phyloP scores from a whole-genome alignment of 2,797 vertebrate genomes.

The Squalus acanthias region DNA sequence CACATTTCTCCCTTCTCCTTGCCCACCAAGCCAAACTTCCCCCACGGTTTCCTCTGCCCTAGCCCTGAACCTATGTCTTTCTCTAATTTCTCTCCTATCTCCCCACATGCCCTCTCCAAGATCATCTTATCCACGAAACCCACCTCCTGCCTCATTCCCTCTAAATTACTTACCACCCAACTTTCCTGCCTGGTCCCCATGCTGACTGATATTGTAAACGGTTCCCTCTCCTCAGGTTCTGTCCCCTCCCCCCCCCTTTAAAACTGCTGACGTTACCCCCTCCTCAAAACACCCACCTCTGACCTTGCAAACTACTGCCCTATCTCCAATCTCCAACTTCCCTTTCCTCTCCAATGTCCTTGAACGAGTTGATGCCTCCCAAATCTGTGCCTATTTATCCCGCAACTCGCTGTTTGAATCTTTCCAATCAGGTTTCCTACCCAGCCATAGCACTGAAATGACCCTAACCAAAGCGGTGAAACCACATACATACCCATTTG shows the following conservation, averaged over 20 bases:
- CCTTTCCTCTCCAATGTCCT: background rate
- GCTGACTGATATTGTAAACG: no score
- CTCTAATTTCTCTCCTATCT: background rate
- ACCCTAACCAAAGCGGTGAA: background rate
- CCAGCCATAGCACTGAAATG: background rate
- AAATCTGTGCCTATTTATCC: background rate
- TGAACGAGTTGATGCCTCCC: background rate
- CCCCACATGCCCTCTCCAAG: background rate
- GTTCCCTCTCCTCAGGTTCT: background rate
- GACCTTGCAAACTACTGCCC: background rate
- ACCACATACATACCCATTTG: constrained; percentile 61
- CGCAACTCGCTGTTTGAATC: background rate
- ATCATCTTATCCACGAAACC: background rate
- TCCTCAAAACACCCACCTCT: background rate
- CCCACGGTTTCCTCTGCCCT: background rate
- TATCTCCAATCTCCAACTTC: background rate
- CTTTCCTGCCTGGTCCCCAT: background rate
- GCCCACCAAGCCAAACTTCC: background rate
- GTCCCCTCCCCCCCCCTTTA: no score
- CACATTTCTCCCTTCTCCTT: background rate
- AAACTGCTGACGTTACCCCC: background rate
- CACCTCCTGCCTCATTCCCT: background rate
- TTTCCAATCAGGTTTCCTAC: background rate
- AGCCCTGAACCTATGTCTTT: background rate
- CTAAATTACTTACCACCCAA: background rate